These are phyloP conservation scores for Ariolimax columbianus DNA, from an alignment of 2,888 invertebrate species.

Conservation along the genomic window DNA sequence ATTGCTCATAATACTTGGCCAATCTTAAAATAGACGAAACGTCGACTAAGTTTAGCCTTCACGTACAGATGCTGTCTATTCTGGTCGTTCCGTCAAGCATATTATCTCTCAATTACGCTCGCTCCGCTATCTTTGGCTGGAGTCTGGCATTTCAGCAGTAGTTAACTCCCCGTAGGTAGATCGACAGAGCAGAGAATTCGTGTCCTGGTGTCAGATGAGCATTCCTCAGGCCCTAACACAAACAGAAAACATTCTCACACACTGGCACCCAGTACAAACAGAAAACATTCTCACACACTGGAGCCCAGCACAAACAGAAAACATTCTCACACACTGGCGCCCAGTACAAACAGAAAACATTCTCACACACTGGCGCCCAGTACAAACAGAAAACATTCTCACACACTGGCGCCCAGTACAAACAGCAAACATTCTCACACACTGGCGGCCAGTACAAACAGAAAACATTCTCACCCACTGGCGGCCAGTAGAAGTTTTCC, in stretches of 20 bases:
- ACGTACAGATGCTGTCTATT: not conserved
- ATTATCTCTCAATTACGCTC: not conserved
- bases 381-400: not conserved
- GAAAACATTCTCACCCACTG: not conserved
- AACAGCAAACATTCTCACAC: too few relatives aligned
- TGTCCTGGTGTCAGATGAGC: not conserved
- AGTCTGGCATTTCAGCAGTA: conserved; percentile 1
- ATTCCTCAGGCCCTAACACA: not conserved
- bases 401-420: too few relatives aligned
- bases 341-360: too few relatives aligned
- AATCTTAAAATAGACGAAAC: not conserved
- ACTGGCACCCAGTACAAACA: too few relatives aligned
- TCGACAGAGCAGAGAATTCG: not conserved
- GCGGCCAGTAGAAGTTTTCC: too few relatives aligned
- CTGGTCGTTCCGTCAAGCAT: not conserved
- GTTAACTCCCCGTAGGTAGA: not conserved
- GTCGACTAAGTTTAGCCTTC: not conserved
- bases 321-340: not conserved
- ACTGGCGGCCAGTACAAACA: not conserved
- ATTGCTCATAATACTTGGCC: not conserved
- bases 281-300: too few relatives aligned
- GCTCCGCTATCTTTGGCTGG: conserved; percentile 21
- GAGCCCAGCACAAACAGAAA: not conserved
- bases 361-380: too few relatives aligned
- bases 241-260: not conserved